These are phyloP conservation scores for Drosophila pegasa DNA, from an alignment of 2,888 invertebrate genomes.

Conservation along the genomic window DNA sequence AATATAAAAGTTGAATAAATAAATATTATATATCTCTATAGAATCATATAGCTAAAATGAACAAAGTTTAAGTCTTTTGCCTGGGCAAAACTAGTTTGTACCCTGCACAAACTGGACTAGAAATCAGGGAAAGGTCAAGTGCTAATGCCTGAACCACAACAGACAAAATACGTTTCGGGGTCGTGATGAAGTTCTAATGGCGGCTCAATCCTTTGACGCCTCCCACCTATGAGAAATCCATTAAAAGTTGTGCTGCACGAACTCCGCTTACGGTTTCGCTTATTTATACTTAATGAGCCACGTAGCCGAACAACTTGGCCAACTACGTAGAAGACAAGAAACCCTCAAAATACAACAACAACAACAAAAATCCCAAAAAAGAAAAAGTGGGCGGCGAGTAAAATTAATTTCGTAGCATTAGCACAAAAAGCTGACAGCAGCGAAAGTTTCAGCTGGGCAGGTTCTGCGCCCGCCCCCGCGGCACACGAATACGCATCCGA, in stretches of 20 bases:
- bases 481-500: slow-evolving; percentile 5
- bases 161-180: neutral
- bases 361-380: slow-evolving; percentile 3
- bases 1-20: too few species aligned
- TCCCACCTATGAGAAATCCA: slow-evolving; percentile 38
- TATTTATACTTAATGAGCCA: slow-evolving; percentile 58
- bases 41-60: too few species aligned
- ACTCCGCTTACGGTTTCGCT: slow-evolving; percentile 31
- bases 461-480: neutral
- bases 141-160: neutral
- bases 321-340: slow-evolving; percentile 21
- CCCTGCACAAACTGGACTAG: neutral
- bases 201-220: slow-evolving; percentile 24
- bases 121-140: neutral
- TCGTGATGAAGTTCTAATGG: slow-evolving; percentile 28
- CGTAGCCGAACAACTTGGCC: slow-evolving; percentile 33
- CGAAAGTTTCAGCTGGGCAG: slow-evolving; percentile 13
- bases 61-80: too few species aligned
- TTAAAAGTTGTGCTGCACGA: slow-evolving; percentile 50
- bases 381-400: slow-evolving; percentile 11
- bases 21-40: too few species aligned
- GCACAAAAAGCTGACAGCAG: slow-evolving; percentile 32
- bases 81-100: too few species aligned
- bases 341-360: neutral
- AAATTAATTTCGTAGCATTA: slow-evolving; percentile 55